Conservation (phyloP, 2,113 vertebrate genomes). For the Numida meleagris region DNA sequence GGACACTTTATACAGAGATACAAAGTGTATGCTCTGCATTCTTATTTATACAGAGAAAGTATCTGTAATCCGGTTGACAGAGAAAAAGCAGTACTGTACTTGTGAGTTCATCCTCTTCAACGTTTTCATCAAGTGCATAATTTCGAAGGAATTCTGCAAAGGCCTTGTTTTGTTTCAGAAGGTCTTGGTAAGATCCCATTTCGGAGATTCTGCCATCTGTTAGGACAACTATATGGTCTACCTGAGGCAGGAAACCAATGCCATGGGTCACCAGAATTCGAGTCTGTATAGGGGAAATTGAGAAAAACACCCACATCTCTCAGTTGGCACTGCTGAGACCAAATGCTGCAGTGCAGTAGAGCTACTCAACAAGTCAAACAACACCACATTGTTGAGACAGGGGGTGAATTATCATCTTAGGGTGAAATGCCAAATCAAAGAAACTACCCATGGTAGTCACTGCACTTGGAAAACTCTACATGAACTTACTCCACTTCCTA, state of each 20-base stretch:
- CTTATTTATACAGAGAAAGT: background rate
- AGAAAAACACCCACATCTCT: background rate
- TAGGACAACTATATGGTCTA: conserved; percentile 90
- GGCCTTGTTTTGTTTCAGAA: conserved; percentile 85
- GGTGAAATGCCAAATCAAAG: background rate
- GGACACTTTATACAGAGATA: background rate
- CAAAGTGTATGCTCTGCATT: too few species aligned
- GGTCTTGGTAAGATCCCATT: conserved; percentile 89
- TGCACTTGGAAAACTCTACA: background rate
- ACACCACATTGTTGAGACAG: background rate
- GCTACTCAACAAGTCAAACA: background rate
- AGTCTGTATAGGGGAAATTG: conserved; percentile 78
- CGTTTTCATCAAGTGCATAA: conserved; percentile 83
- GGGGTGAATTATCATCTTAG: background rate
- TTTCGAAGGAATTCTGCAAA: conserved; percentile 96
- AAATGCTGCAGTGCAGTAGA: background rate
- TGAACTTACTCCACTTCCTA: background rate
- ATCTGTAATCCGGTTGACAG: background rate
- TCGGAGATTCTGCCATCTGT: conserved; percentile 90
- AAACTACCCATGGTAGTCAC: background rate
- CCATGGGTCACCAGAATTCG: conserved; percentile 93
- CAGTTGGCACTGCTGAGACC: background rate
- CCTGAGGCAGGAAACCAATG: conserved; percentile 94
- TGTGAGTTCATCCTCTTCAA: conserved; percentile 82
- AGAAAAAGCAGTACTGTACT: conserved; percentile 64